Evolutionary conservation across 1,140 invertebrate genomes (phyloP).

Genomic region (Metopolophium dirhodum): DNA sequence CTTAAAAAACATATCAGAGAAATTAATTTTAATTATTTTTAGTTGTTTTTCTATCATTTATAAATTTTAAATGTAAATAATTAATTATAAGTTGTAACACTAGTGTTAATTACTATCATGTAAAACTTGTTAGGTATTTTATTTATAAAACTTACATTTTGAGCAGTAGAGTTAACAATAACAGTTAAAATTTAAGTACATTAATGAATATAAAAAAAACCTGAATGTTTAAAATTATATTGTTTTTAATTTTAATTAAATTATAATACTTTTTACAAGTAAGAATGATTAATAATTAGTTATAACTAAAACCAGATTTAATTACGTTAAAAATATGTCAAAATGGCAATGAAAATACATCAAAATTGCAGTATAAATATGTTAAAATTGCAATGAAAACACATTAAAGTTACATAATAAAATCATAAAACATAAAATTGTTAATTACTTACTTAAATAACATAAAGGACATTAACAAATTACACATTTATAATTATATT

Average conservation of each 20-base stretch:
- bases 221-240: neutral
- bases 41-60: neutral
- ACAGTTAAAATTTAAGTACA: neutral
- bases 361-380: too few species aligned
- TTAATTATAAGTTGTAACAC: neutral
- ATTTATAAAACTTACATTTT: neutral
- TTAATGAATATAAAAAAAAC: neutral
- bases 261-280: neutral
- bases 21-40: neutral
- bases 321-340: too few species aligned
- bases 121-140: neutral
- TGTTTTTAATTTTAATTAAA: neutral
- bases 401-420: too few species aligned
- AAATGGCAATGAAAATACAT: too few species aligned
- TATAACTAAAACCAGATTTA: too few species aligned
- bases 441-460: too few species aligned
- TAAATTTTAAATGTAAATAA: neutral
- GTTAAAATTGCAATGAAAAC: too few species aligned
- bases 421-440: too few species aligned
- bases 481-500: too few species aligned
- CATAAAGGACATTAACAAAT: too few species aligned
- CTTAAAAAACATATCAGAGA: conserved; percentile 45
- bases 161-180: neutral
- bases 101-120: neutral
- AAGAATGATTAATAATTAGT: neutral